Percentiles rank a stretch among this genome's conserved stretches.
Conservation (phyloP, 2,113 vertebrate genomes). For the Pheucticus melanocephalus region DNA sequence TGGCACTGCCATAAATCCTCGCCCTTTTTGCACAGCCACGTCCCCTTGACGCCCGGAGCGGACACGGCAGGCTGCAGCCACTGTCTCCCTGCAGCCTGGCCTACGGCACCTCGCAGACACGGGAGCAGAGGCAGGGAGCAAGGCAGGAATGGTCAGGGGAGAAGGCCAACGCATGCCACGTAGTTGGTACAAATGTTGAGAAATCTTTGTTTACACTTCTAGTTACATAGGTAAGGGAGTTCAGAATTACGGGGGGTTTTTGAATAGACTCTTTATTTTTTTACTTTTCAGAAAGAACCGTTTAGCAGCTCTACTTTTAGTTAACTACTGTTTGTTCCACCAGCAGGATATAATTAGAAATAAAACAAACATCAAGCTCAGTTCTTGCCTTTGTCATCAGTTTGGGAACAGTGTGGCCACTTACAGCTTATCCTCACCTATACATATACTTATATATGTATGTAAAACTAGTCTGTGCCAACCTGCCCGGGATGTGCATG, state of each 20-base stretch:
- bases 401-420: not conserved
- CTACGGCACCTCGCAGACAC: rapidly evolving
- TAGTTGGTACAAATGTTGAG: not conserved
- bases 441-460: rapidly evolving
- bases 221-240: not conserved
- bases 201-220: not conserved
- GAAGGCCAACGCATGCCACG: rapidly evolving
- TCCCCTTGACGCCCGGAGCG: rapidly evolving
- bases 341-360: not conserved
- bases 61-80: not conserved
- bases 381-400: not conserved
- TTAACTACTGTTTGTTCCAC: not conserved
- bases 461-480: not conserved
- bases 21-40: not conserved
- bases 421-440: rapidly evolving
- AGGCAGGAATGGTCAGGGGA: not conserved
- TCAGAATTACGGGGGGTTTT: rapidly evolving
- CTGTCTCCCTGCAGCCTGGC: not conserved
- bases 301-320: not conserved
- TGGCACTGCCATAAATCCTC: not conserved
- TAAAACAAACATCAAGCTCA: not conserved
- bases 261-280: not conserved
- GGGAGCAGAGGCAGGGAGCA: rapidly evolving
- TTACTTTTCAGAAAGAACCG: not conserved
- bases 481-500: rapidly evolving